A percentile compares a stretch with the other conserved stretches of the same genome.
These are phyloP conservation scores for Meteorus cinctellus DNA, from an alignment of 2,888 invertebrate species.

Conservation along the genomic window DNA sequence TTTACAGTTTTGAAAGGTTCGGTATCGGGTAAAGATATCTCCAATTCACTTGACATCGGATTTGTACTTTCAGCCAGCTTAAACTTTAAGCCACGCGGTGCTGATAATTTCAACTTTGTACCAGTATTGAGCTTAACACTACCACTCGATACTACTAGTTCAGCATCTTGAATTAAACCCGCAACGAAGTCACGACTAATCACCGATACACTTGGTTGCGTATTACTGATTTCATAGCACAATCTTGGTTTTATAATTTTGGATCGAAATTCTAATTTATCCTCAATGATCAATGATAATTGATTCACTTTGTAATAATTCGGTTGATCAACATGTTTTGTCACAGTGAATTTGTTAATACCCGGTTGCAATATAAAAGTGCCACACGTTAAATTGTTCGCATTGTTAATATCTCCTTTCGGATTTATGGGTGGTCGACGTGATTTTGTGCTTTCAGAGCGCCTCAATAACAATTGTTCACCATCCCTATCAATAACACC, in stretches of 20 bases:
- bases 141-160: slow-evolving; percentile 84
- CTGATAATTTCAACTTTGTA: slow-evolving; percentile 78
- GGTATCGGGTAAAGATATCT: slow-evolving; percentile 65
- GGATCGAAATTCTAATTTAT: slow-evolving; percentile 84
- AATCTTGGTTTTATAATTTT: slow-evolving; percentile 76
- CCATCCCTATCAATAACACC: slow-evolving; percentile 82
- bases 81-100: slow-evolving; percentile 81
- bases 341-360: slow-evolving; percentile 78
- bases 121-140: slow-evolving; percentile 83
- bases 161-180: slow-evolving; percentile 86
- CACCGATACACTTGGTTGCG: slow-evolving; percentile 75
- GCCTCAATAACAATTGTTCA: slow-evolving; percentile 78
- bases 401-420: slow-evolving; percentile 80
- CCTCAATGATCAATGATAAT: slow-evolving; percentile 78
- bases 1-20: slow-evolving; percentile 80
- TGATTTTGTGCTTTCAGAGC: slow-evolving; percentile 83
- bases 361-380: slow-evolving; percentile 79
- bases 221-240: slow-evolving; percentile 77
- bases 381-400: slow-evolving; percentile 73
- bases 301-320: slow-evolving; percentile 84
- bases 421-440: slow-evolving; percentile 80
- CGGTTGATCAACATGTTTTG: slow-evolving; percentile 78
- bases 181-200: slow-evolving; percentile 84
- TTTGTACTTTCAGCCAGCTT: slow-evolving; percentile 72
- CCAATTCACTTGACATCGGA: slow-evolving; percentile 66